Evolutionary conservation across 2,797 vertebrate species (phyloP), one percentile per base, ranked within the genome.

Genomic region (Rhabdomys pumilio): DNA sequence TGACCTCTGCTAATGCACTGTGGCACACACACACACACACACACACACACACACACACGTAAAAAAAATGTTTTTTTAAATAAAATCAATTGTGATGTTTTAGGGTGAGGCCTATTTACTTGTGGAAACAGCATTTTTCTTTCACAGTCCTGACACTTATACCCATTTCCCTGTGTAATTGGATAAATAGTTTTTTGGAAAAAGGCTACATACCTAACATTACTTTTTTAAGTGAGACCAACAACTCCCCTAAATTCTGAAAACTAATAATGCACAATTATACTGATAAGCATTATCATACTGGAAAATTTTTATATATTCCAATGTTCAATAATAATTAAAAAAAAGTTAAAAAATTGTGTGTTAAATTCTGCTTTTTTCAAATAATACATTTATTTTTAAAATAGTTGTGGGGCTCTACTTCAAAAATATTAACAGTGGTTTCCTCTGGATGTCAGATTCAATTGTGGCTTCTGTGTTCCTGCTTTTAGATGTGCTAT

Each of bases 181-280:
- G 0, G 13, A 73, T 61, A 75, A 75, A 26, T 53, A 63, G 34
- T 24, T 76, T 85, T 15, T 29, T 55, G 17, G 72, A 44, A 53
- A 24, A 84, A 57, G 19, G 1, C 67, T n/a, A 73, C 22, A 87
- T 90, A 75, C 4, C 14, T 91, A 69, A 57, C 26, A 55, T 67
- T 79, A 53, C 10, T 69, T 47, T 77, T 91, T 89, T 75, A 41
- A 92, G 50, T 82, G 67, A 97, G 31, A 87, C 63, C 67, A 63
- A 17, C 26, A 90, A 69, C 34, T 20, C 4, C 72, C 53, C 13
- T 29, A 26, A 91, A 88, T 10, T 50, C 4, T 44, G 29, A 91
- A 44, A 91, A 93, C 31, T 59, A 67, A 2, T 79, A 59, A 93
- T 15, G 0, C 2, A 81, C 2, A 73, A 22, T 57, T 29, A 57